phyloP scores from a whole-genome alignment of 2,113 vertebrate species.

The Calidris pugnax region DNA sequence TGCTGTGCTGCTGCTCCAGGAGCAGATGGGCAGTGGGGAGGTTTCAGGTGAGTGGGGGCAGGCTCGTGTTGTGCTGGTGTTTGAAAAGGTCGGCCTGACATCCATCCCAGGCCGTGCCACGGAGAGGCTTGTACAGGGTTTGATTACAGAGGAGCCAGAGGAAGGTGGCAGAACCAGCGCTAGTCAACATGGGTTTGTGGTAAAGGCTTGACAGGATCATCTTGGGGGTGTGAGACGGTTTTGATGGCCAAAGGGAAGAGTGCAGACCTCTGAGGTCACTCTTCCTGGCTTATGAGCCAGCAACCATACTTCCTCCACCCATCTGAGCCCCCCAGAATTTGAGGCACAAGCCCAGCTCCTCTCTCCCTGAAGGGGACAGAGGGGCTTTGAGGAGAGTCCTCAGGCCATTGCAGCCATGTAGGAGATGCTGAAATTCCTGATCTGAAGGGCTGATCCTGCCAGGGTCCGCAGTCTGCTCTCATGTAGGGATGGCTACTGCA shows the following conservation, averaged over 20 bases:
- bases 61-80: neutral
- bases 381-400: neutral
- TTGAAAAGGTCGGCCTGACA: constrained; percentile 10
- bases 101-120: neutral
- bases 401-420: neutral
- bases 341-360: neutral
- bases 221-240: neutral
- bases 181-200: fast-evolving
- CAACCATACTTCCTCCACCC: too few relatives aligned
- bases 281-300: neutral
- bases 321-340: fast-evolving
- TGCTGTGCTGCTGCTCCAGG: fast-evolving
- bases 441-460: neutral
- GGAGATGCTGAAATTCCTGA: neutral
- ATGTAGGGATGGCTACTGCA: neutral
- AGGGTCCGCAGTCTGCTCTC: neutral
- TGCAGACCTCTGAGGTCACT: neutral
- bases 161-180: neutral
- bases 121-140: fast-evolving
- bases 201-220: neutral
- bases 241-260: neutral
- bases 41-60: neutral
- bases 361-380: fast-evolving
- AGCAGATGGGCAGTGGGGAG: neutral
- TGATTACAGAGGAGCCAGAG: neutral